These are phyloP conservation scores for Phalera bucephala DNA, from an alignment of 2,888 invertebrate species.

Conservation along the genomic window DNA sequence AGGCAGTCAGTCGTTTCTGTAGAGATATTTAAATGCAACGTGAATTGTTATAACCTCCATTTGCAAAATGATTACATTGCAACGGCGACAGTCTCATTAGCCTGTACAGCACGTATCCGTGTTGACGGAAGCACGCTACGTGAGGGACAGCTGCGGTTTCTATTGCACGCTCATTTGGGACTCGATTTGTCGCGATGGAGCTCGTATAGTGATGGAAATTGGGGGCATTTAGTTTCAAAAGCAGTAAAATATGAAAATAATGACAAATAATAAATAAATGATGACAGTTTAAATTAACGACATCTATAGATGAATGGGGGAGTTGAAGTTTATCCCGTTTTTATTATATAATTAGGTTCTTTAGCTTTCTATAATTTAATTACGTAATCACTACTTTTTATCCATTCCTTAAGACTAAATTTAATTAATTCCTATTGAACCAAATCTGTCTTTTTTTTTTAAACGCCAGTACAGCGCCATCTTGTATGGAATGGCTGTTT, in stretches of 20 bases:
- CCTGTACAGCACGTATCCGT: conserved; percentile 28
- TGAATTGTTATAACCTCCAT: neutral
- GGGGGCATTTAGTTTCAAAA: neutral
- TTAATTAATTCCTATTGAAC: too few species aligned
- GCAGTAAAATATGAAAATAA: neutral
- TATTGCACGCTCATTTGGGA: conserved; percentile 14
- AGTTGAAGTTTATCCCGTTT: too few species aligned
- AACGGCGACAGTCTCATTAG: conserved; percentile 7
- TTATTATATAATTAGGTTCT: too few species aligned
- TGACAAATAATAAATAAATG: neutral
- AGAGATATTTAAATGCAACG: neutral
- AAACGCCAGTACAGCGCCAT: conserved; percentile 15
- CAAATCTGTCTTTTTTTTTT: too few species aligned
- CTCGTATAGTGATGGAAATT: neutral
- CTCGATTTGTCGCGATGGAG: conserved; percentile 5
- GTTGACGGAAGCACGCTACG: conserved; percentile 37
- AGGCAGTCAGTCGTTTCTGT: too few species aligned
- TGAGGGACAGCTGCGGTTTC: conserved; percentile 34
- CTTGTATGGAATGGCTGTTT: conserved; percentile 13
- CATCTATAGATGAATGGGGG: too few species aligned
- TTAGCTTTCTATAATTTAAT: too few species aligned
- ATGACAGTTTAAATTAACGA: neutral
- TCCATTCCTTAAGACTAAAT: too few species aligned
- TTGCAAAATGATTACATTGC: conserved; percentile 8
- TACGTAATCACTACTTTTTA: too few species aligned